Conservation (phyloP, 2,888 invertebrate genomes). For the Aleiodes leptofemur region DNA sequence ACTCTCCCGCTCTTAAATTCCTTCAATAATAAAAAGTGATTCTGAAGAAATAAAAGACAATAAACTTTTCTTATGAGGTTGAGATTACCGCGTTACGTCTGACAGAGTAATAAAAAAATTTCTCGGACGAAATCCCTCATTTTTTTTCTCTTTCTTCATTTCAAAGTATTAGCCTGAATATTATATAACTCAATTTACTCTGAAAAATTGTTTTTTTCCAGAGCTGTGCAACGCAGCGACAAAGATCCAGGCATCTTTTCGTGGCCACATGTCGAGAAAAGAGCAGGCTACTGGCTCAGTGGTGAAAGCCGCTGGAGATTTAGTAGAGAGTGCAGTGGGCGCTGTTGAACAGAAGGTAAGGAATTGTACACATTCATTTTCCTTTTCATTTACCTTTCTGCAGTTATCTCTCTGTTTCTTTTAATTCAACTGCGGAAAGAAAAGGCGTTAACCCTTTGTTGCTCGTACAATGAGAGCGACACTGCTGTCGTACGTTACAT, state of each 20-base stretch:
- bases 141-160: too few relatives aligned
- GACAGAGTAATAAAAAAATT: too few relatives aligned
- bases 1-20: too few relatives aligned
- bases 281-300: conserved; percentile 73
- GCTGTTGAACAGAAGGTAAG: conserved; percentile 73
- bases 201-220: conserved; percentile 68
- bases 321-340: conserved; percentile 65
- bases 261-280: conserved; percentile 92
- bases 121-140: too few relatives aligned
- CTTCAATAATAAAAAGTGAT: too few relatives aligned
- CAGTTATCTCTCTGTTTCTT: neutral
- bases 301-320: conserved; percentile 68
- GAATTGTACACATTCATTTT: conserved; percentile 39
- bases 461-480: too few relatives aligned
- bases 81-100: too few relatives aligned
- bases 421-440: too few relatives aligned
- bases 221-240: conserved; percentile 90
- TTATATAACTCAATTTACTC: conserved; percentile 9
- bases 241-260: conserved; percentile 94
- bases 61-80: too few relatives aligned
- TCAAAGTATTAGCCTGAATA: neutral
- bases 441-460: too few relatives aligned
- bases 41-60: too few relatives aligned
- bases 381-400: conserved; percentile 3
- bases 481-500: too few relatives aligned